A percentile compares a stretch with the other conserved stretches of the same genome.
These are phyloP conservation scores for Caenorhabditis panamensis DNA, from an alignment of 2,888 invertebrate species.

Conservation along the genomic window DNA sequence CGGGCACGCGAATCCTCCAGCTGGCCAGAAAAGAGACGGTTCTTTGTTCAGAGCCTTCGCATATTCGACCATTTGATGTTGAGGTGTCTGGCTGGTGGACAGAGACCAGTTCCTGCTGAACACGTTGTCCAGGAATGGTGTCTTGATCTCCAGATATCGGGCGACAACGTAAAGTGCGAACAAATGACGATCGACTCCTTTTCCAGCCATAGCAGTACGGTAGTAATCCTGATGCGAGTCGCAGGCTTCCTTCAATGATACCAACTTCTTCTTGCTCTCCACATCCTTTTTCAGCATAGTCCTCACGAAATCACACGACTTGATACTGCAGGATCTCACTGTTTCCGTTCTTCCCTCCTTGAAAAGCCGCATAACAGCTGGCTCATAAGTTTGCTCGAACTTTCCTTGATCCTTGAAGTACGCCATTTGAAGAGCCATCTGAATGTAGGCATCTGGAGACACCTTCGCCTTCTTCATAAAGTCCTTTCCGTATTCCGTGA, in stretches of 20 bases:
- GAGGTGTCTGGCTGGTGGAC: constrained; percentile 71
- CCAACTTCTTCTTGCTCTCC: constrained; percentile 58
- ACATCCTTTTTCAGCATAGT: constrained; percentile 88
- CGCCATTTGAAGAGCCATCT: constrained; percentile 95
- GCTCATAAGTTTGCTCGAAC: constrained; percentile 96
- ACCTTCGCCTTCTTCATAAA: constrained; percentile 94
- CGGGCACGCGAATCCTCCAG: constrained; percentile 75
- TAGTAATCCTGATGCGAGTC: constrained; percentile 89
- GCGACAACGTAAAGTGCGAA: constrained; percentile 98
- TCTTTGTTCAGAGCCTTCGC: constrained; percentile 69
- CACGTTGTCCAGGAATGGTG: constrained; percentile 85
- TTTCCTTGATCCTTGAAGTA: constrained; percentile 91
- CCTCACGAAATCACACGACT: constrained; percentile 94
- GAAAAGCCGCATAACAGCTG: constrained; percentile 96
- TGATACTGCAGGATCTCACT: constrained; percentile 93
- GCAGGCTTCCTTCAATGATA: constrained; percentile 81
- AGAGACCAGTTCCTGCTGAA: constrained; percentile 95
- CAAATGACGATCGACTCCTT: constrained; percentile 90
- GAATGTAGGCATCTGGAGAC: constrained; percentile 97
- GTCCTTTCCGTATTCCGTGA: constrained; percentile 88
- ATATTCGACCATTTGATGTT: constrained; percentile 75
- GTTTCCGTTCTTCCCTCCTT: constrained; percentile 97
- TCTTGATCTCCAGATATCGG: constrained; percentile 91
- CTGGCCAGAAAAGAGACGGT: constrained; percentile 75
- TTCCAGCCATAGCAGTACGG: constrained; percentile 97